These are phyloP conservation scores for Neotoxoptera formosana DNA, from an alignment of 1,140 invertebrate species.

Conservation along the genomic window DNA sequence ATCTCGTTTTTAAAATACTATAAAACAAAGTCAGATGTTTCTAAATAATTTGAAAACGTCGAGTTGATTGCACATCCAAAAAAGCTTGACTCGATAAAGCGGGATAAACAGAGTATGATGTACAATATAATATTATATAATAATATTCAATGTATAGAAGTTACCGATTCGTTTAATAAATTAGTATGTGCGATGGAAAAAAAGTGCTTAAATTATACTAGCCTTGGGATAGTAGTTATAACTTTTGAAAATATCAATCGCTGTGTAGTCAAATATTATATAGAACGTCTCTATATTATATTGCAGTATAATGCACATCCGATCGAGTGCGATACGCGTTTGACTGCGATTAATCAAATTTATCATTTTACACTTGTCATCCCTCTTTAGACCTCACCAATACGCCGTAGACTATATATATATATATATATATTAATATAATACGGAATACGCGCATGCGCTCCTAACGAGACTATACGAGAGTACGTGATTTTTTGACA, in stretches of 20 bases:
- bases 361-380: neutral
- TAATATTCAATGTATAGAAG: neutral
- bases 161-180: neutral
- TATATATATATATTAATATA: no score
- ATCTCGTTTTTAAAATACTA: no score
- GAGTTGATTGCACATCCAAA: no score
- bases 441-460: neutral
- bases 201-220: neutral
- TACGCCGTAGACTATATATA: no score
- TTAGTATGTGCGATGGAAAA: neutral
- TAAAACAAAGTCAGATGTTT: no score
- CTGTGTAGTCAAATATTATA: neutral
- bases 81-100: no score
- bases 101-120: no score
- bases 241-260: neutral
- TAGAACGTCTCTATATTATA: neutral
- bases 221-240: neutral
- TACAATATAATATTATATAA: neutral
- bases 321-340: neutral
- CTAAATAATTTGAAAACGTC: no score
- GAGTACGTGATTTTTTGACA: neutral
- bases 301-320: neutral
- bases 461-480: neutral
- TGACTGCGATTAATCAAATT: constrained; percentile 11
- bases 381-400: neutral